These are phyloP conservation scores for Arctocebus calabarensis DNA, from an alignment of 2,797 vertebrate genomes.

Conservation along the genomic window DNA sequence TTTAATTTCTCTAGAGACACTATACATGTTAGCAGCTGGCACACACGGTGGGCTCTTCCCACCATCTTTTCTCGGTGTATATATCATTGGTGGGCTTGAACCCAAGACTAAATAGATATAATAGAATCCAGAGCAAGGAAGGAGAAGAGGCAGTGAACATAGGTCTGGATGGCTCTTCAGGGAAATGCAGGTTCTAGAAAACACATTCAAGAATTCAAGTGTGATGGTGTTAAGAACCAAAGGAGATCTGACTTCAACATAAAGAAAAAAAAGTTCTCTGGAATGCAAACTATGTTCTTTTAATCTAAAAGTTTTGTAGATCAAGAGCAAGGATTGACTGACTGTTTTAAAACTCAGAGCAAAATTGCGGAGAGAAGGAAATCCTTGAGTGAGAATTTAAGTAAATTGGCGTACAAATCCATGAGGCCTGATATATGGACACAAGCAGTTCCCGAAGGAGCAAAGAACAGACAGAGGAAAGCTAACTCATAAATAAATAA, in stretches of 20 bases:
- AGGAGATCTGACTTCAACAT: background rate
- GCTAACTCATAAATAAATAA: background rate
- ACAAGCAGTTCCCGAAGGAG: background rate
- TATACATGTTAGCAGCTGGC: background rate
- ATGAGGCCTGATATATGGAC: background rate
- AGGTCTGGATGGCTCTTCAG: background rate
- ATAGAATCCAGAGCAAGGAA: background rate
- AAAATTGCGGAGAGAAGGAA: background rate
- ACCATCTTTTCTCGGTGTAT: background rate
- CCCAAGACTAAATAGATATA: background rate
- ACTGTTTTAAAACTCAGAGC: background rate
- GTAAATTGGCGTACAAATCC: background rate
- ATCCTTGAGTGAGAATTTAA: background rate
- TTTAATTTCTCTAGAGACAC: background rate
- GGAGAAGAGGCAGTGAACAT: background rate
- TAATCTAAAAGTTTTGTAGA: background rate
- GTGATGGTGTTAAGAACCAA: background rate
- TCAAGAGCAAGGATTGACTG: background rate
- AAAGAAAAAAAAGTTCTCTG: background rate
- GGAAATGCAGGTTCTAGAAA: background rate
- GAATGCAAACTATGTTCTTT: background rate
- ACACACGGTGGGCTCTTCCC: accelerated
- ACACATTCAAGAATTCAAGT: background rate
- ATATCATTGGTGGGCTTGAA: background rate
- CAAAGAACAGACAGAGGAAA: background rate